Percentiles rank a stretch among this genome's conserved stretches.
These are phyloP conservation scores for Eutolmus rufibarbis DNA, from an alignment of 2,888 invertebrate species.

Conservation along the genomic window DNA sequence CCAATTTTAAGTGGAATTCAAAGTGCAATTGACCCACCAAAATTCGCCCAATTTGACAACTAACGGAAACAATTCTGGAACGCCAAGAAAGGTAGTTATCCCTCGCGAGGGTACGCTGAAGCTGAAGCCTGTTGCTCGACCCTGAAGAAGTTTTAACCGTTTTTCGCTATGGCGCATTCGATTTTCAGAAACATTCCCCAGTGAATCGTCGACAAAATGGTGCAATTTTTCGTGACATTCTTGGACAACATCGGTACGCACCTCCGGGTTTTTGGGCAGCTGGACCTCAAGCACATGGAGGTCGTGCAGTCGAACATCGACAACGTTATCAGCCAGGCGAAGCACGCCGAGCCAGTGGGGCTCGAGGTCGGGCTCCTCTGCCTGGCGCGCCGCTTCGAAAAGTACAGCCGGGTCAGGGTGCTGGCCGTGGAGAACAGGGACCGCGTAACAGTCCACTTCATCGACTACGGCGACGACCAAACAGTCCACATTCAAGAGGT, in stretches of 20 bases:
- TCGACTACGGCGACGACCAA: slow-evolving; percentile 34
- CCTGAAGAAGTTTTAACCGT: not conserved
- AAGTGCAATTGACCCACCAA: not conserved
- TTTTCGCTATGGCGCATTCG: not conserved
- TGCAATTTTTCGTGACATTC: slow-evolving; percentile 68
- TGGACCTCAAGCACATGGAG: slow-evolving; percentile 56
- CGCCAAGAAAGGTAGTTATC: not conserved
- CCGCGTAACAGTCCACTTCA: not conserved
- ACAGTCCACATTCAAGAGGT: slow-evolving; percentile 1
- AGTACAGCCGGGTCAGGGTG: slow-evolving; percentile 72
- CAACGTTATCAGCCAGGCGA: slow-evolving; percentile 49
- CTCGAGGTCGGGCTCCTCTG: slow-evolving; percentile 63
- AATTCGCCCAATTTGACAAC: not conserved
- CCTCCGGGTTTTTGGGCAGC: slow-evolving; percentile 76
- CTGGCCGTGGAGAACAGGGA: slow-evolving; percentile 62
- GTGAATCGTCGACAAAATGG: not conserved
- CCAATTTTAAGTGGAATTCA: not conserved
- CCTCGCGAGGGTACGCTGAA: no score
- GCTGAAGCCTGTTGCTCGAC: not conserved
- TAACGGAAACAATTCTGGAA: not conserved
- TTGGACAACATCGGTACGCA: slow-evolving; percentile 74
- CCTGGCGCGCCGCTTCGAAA: slow-evolving; percentile 64
- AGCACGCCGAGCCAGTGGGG: not conserved
- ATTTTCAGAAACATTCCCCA: not conserved
- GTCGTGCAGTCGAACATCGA: slow-evolving; percentile 56